These are phyloP conservation scores for Dryadula phaetusa DNA, from an alignment of 2,888 invertebrate genomes.

Conservation along the genomic window DNA sequence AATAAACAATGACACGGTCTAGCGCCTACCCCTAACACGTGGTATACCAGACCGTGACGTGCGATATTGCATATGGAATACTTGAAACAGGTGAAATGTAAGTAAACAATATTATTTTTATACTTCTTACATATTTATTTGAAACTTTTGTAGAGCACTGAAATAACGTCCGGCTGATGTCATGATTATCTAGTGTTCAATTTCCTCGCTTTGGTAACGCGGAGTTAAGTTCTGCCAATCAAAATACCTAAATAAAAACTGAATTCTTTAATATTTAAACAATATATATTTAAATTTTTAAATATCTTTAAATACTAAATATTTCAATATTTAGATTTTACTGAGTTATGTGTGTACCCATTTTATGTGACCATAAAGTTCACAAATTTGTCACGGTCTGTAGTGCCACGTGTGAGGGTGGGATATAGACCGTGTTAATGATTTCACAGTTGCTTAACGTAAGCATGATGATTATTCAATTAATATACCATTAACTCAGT, in stretches of 20 bases:
- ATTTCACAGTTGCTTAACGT: constrained; percentile 15
- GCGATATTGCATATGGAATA: neutral
- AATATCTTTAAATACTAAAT: too few relatives aligned
- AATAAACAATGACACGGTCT: constrained; percentile 20
- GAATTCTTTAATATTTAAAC: too few relatives aligned
- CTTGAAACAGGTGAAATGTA: neutral
- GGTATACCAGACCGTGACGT: constrained; percentile 20
- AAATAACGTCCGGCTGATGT: too few relatives aligned
- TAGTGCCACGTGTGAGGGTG: constrained; percentile 55
- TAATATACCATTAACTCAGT: neutral
- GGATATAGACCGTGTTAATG: constrained; percentile 48
- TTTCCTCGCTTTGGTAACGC: too few relatives aligned
- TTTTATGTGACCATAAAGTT: constrained; percentile 40
- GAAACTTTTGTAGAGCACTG: too few relatives aligned
- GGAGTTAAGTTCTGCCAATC: too few relatives aligned
- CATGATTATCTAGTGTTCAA: too few relatives aligned
- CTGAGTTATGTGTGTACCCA: constrained; percentile 26
- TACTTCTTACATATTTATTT: too few relatives aligned
- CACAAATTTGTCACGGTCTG: constrained; percentile 51
- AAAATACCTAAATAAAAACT: too few relatives aligned
- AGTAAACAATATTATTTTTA: too few relatives aligned
- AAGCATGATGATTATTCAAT: constrained; percentile 24
- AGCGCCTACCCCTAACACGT: constrained; percentile 8
- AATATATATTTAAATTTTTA: too few relatives aligned
- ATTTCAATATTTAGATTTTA: neutral